These are phyloP conservation scores for Cylloceria caligata DNA, from an alignment of 2,888 invertebrate species.

Conservation along the genomic window DNA sequence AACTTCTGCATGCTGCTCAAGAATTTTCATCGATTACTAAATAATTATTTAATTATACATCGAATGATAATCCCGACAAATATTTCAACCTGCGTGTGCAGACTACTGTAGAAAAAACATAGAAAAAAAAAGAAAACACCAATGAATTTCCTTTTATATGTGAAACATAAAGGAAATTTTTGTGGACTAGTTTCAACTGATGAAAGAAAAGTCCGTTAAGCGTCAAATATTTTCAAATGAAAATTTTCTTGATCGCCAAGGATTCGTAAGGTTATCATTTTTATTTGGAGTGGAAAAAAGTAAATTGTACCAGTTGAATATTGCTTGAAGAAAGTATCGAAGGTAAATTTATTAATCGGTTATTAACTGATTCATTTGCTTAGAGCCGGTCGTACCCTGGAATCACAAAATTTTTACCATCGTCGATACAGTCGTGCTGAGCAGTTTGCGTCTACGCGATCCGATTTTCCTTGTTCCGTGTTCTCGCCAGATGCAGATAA, in stretches of 20 bases:
- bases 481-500: neutral
- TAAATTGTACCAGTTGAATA: neutral
- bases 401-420: slow-evolving; percentile 50
- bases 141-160: slow-evolving; percentile 16
- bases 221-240: slow-evolving; percentile 37
- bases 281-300: neutral
- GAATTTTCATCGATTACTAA: neutral
- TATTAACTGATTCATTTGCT: slow-evolving; percentile 9
- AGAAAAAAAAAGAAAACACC: neutral
- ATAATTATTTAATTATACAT: neutral
- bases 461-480: slow-evolving; percentile 2
- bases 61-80: neutral
- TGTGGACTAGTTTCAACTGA: neutral
- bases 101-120: neutral
- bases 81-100: neutral
- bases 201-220: neutral
- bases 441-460: slow-evolving; percentile 28
- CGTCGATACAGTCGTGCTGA: slow-evolving; percentile 29
- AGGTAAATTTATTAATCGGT: slow-evolving; percentile 16
- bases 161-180: slow-evolving; percentile 9
- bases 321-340: too few relatives aligned
- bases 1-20: slow-evolving; percentile 12
- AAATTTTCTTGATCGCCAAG: slow-evolving; percentile 1
- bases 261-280: neutral
- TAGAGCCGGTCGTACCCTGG: slow-evolving; percentile 38